phyloP scores from a whole-genome alignment of 2,888 invertebrate genomes.

The Heliconius aoede region DNA sequence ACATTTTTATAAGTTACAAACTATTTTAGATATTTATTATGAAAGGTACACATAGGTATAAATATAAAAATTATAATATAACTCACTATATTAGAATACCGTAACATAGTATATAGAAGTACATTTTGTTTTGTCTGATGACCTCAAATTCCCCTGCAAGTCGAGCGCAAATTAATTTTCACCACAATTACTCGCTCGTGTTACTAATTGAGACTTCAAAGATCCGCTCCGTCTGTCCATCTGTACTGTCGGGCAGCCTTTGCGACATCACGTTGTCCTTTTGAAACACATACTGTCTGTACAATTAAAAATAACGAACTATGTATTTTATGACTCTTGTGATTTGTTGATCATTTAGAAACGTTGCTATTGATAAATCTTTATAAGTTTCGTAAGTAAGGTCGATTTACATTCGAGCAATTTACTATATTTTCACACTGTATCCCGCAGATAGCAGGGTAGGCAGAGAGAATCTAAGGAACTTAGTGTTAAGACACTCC shows the following conservation, averaged over 20 bases:
- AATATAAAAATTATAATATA: background rate
- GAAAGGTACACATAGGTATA: background rate
- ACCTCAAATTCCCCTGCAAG: conserved; percentile 49
- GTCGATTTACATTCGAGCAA: too few species aligned
- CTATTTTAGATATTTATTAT: background rate
- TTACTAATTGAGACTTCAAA: conserved; percentile 83
- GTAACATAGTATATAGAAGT: conserved; percentile 22
- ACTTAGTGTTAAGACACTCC: too few species aligned
- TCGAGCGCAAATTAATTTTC: conserved; percentile 75
- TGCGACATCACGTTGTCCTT: conserved; percentile 54
- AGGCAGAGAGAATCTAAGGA: too few species aligned
- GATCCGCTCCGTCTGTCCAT: conserved; percentile 62
- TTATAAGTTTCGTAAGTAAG: background rate
- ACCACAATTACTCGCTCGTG: conserved; percentile 80
- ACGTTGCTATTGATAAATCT: background rate
- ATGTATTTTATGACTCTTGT: background rate
- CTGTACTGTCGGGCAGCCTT: conserved; percentile 57
- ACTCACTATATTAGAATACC: background rate
- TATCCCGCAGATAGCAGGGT: too few species aligned
- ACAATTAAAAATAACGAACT: conserved; percentile 39
- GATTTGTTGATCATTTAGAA: background rate
- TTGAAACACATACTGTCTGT: conserved; percentile 49
- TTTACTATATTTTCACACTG: too few species aligned
- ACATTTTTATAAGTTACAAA: too few species aligned
- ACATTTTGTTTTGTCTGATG: conserved; percentile 36